Base-by-base conservation (phyloP, 2,888 invertebrate genomes). In the Norana najaformis region DNA sequence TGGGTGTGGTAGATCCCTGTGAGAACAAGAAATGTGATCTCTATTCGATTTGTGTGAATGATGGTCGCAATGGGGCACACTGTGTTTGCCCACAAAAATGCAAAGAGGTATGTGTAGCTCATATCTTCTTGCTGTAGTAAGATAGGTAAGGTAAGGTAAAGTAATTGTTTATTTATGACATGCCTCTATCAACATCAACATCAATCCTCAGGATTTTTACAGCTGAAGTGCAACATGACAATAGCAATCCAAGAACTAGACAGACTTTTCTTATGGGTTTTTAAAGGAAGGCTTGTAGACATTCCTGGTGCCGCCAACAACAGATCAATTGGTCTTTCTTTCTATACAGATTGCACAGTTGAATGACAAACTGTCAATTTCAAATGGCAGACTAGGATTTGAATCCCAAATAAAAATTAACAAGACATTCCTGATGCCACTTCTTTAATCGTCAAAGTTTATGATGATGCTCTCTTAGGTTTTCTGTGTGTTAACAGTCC, bases 1-100 rank as follows among this genome's bases (percentile, higher is more conserved):
- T 69, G 47, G 82, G 35, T 39, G n/a, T 34, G 23, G n/a, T 85
- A 89, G 97, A 97, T 95, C 97, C 97, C 82, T 97, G 97, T 95
- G 96, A 96, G 92, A 96, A 96, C 93, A 96, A 96, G 93, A 96
- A 96, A 92, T 97, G 97, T 94, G 96, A 97, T 93, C 97, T 96
- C 93, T 97, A 97, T 93, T 96, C 97, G 0, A 96, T 96, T 90
- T 97, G 97, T 94, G 96, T 96, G 92, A 96, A 96, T 91, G 93
- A 93, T 39, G 95, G 95, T 4, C 93, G 93, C 38, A 95, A 95
- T 3, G 95, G 95, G 69, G 95, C 96, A 1, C 95, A 95, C 89
- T 96, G 96, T 92, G 95, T 96, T 85, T 96, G 96, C 92, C 95
- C 95, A 0, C 93, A 93, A 47, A 94, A 94, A 36, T 95, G 95